A percentile compares a stretch with the other conserved stretches of the same genome.
Conservation (phyloP, 2,888 invertebrate genomes). For the Calameuta pallipes region DNA sequence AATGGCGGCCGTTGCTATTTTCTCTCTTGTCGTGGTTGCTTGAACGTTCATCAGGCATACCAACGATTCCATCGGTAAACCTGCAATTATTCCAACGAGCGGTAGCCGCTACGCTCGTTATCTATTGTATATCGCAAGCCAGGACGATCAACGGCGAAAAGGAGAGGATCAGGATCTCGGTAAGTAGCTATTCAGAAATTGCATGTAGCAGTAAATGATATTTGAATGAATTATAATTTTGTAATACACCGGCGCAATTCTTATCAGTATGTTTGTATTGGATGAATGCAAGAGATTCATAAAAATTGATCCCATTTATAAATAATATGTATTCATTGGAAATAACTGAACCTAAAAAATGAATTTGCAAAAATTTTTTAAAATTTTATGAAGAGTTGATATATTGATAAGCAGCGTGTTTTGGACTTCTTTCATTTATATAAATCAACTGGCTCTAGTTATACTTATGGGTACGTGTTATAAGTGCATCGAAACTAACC, state of each 20-base stretch:
- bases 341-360: too few species aligned
- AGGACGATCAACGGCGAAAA: background rate
- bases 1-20: background rate
- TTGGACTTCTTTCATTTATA: background rate
- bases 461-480: background rate
- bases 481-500: background rate
- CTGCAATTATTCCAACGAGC: background rate
- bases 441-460: background rate
- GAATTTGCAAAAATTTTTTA: too few species aligned
- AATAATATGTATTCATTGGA: too few species aligned
- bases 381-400: too few species aligned
- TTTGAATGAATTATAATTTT: too few species aligned
- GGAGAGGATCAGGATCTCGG: background rate
- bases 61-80: background rate
- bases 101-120: background rate
- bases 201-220: background rate
- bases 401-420: too few species aligned
- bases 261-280: too few species aligned
- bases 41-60: background rate
- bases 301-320: too few species aligned
- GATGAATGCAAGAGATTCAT: too few species aligned
- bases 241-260: too few species aligned
- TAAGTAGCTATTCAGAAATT: background rate
- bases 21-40: background rate
- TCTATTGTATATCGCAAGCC: background rate